Base-by-base conservation (phyloP, 2,888 invertebrate species). In the Neoascia interrupta region DNA sequence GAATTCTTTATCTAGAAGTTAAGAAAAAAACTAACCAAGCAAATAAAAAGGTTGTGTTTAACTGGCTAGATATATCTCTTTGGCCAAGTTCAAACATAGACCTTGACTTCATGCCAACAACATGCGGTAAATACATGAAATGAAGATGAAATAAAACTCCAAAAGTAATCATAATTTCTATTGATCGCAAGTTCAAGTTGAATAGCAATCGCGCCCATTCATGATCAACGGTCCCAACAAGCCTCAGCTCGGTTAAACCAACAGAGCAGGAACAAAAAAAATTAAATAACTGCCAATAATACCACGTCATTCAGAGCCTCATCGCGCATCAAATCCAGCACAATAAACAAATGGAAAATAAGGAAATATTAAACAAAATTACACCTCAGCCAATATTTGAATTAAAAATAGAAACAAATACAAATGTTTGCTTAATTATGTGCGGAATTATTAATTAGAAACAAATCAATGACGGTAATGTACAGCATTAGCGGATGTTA, bases 181-280 rank as follows among this genome's bases (percentile, higher is more conserved):
- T 66, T 73, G 54, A 70, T 63, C 47, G 47, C 76, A 79, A 79
- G 76, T 79, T 79, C 76, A 73, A 79, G 76, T 73, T 66, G 76
- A 79, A 66, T 54, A 60, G 34, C 58, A 36, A 54, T 60, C 53
- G 60, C 37, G 26, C 47, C 64, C 60, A 66, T 54, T 66, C 73
- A 64, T 21, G 43, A n/a, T 13, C 16, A 28, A 26, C 8, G 16
- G 16, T 28, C n/a, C 26, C n/a, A 1, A 8, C 43, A 37, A 16
- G 10, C 36, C 21, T 1, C 37, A 10, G 23, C 45, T 36, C 28
- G 58, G 61, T 36, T 49, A 75, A 69, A 69, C 63, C 69, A 74
- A 74, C 74, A 74, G 21, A n/a, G n/a, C n/a, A 43, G 6, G 23
- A 18, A 23, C 10, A n/a, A 1, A 54, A 21, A 26, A 49, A 69